Evolutionary conservation across 2,888 invertebrate genomes (phyloP), one percentile per base, ranked within the genome.

Genomic region (Athetis lepigone): DNA sequence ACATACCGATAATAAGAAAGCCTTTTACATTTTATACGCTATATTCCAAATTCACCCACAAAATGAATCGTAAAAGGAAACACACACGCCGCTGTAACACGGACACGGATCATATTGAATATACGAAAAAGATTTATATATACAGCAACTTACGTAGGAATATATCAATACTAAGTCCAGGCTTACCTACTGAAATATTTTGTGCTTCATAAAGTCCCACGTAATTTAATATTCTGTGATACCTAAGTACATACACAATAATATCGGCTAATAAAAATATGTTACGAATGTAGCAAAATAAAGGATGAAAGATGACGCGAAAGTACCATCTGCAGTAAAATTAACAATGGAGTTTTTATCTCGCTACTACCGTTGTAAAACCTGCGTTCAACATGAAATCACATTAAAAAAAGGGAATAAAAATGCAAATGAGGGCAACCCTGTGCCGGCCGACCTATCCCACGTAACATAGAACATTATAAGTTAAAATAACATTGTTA

Each of bases 401-500:
- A 67, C 58, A 66, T 66, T 64, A 60, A 64, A 62, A 62, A 47
- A 58, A 55, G 55, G n/a, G 21, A 42, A 67, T 58, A 64, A 60
- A 74, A 66, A 79, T 78, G 64, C 58, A 75, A 79, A 77, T 72
- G 63, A 52, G 37, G 56, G 33, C 46, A 60, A 61, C 51, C 60
- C 60, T 50, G 64, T 55, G 45, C 47, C 36, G 21, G 13, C 16
- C 45, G 64, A 46, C 36, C 50, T 45, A 36, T 61, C 36, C 58
- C 46, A 57, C 64, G 59, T 55, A 39, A 60, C 61, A 60, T 54
- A 36, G 65, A 45, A 66, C 46, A 60, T 78, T 57, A 52, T 57
- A 54, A 61, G 25, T 45, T 51, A 42, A 69, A 78, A 82, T 76
- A 79, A 77, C 67, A 81, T 73, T 76, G 75, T 75, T 59, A 69